Evolutionary conservation across 2,113 vertebrate genomes (phyloP), one percentile per base, ranked within the genome.

Genomic region (Amphiprion ocellaris): DNA sequence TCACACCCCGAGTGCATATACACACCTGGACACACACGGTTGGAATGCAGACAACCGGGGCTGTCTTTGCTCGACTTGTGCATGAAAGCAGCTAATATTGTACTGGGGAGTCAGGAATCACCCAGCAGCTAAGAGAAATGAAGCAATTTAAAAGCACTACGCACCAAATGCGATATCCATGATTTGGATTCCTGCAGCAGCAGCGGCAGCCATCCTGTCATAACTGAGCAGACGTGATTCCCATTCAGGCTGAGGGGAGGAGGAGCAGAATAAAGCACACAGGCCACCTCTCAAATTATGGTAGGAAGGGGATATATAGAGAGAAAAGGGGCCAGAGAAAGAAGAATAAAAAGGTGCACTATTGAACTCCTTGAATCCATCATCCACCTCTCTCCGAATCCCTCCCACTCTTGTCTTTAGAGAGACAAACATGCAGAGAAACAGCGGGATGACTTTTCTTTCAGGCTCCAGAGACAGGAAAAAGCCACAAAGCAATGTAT

Each of bases 101-200:
- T 79, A 76, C 67, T 60, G 23, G 69, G 61, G 73, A 89, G 81
- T 82, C 79, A 77, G 84, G 86, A 91, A 90, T 91, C 89, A 84
- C 86, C 86, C 80, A 1, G 63, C 84, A 83, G 82, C 87, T 77
- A 77, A 82, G 82, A 93, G 90, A 90, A 92, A 91, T 88, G 87
- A 94, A 92, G 92, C 92, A 90, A 91, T 94, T 91, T 93, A 89
- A 94, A 92, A 90, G 80, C 92, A 82, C 88, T 89, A 81, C 69
- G 58, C 87, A 88, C 87, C 87, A 90, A 93, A 94, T 92, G 92
- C 85, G 90, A 94, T 92, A 92, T 94, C 92, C 87, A 93, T 92
- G 91, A 94, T 93, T 93, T 91, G 80, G 82, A 89, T 87, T 93
- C 87, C 81, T 83, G 84, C 79, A 52, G 87, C 82, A 86, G 82